Conservation (phyloP, 2,888 invertebrate species). For the Agapostemon virescens region DNA sequence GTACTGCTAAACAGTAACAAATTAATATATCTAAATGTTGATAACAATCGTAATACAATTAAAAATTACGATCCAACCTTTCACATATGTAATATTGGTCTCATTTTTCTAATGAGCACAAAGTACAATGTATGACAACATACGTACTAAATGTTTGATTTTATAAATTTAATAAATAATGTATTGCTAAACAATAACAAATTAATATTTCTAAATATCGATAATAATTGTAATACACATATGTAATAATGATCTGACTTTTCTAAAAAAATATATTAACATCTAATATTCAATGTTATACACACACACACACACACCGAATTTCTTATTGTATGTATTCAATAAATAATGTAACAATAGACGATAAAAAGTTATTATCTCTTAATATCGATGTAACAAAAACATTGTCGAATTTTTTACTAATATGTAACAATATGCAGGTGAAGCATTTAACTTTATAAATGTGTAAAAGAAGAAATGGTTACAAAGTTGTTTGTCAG, state of each 20-base stretch:
- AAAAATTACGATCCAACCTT: background rate
- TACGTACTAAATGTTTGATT: background rate
- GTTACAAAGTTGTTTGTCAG: background rate
- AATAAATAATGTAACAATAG: background rate
- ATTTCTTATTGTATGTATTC: background rate
- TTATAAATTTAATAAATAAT: background rate
- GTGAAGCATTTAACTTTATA: background rate
- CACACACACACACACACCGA: background rate
- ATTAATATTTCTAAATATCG: too few relatives aligned
- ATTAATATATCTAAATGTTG: background rate
- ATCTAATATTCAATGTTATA: background rate
- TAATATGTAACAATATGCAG: too few relatives aligned
- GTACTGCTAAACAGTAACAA: background rate
- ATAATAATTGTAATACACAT: background rate
- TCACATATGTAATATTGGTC: too few relatives aligned
- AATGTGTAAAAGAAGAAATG: background rate
- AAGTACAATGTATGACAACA: background rate
- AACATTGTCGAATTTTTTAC: too few relatives aligned
- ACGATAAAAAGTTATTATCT: too few relatives aligned
- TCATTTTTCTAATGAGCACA: background rate
- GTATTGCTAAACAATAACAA: background rate
- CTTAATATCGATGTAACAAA: too few relatives aligned
- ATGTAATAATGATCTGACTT: too few relatives aligned
- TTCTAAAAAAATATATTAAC: background rate
- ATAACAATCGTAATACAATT: background rate